Percentiles rank a stretch among this genome's conserved stretches.
These are phyloP conservation scores for Hippocampus zosterae DNA, from an alignment of 2,113 vertebrate genomes.

Conservation along the genomic window DNA sequence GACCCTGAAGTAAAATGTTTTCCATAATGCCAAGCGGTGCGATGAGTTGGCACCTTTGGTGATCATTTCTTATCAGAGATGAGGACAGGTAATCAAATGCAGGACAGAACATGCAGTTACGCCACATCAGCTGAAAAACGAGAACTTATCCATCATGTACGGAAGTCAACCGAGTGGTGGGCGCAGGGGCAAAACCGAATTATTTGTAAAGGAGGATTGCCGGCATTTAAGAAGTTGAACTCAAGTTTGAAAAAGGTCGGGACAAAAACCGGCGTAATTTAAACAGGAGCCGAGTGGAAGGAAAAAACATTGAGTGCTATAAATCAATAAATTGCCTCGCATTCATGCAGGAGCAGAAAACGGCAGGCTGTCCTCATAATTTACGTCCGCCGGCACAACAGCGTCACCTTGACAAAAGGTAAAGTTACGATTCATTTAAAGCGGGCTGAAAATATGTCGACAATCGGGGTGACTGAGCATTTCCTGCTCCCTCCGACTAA, in stretches of 20 bases:
- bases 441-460: too few relatives aligned
- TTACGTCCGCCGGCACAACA: too few relatives aligned
- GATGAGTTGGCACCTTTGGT: neutral
- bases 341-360: neutral
- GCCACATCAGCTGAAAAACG: constrained; percentile 41
- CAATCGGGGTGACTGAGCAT: too few relatives aligned
- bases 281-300: constrained; percentile 13
- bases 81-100: constrained; percentile 28
- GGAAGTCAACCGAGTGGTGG: neutral
- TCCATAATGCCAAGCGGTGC: constrained; percentile 14
- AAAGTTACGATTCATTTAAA: too few relatives aligned
- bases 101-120: constrained; percentile 17
- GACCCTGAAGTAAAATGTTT: neutral
- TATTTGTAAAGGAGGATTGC: neutral
- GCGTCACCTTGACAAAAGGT: too few relatives aligned
- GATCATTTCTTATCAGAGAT: constrained; percentile 26
- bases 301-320: neutral
- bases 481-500: too few relatives aligned
- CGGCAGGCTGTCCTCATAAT: too few relatives aligned
- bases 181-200: neutral
- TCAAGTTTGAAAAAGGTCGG: constrained; percentile 24
- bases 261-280: constrained; percentile 14
- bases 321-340: neutral
- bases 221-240: neutral
- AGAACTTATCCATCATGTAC: constrained; percentile 19